Evolutionary conservation across 2,113 vertebrate species (phyloP), one percentile per base, ranked within the genome.

Genomic region (Alaudala cheleensis): DNA sequence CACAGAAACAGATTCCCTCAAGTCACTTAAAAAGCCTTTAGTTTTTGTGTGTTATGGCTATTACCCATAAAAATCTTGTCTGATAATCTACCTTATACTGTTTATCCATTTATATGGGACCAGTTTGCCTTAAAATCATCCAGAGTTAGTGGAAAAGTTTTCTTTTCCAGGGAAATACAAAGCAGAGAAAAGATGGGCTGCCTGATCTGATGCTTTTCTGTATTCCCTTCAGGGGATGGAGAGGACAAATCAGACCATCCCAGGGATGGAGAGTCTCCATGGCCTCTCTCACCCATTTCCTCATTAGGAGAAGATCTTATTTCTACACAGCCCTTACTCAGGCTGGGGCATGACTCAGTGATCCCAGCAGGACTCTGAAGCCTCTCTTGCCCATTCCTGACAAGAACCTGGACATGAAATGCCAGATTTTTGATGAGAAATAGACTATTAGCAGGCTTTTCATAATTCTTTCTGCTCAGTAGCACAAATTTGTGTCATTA

Each of bases 301-400:
- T 77, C 47, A 6, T 5, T 19, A 44, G 34, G 23, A 70, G 78
- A 79, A 45, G 20, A 34, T 21, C 9, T 60, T 58, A 14, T 10
- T 81, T 49, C 51, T 42, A 26, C 6, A 45, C 5, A 33, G 47
- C 5, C 17, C 17, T 84, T 37, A 14, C 10, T 23, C 14, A 58
- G 29, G 13, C 23, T 90, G 37, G 9, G 6, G 4, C 18, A 51
- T 20, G 40, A 45, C 0, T 0, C 34, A 31, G 15, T 26, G 14
- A 73, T n/a, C 29, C 19, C 50, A 76, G 10, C 20, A 62, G 34
- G 39, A 74, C 34, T 47, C 39, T 58, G 44, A 58, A 67, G 12
- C 34, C 22, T 33, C 15, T 45, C 34, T 90, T 90, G 22, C 50
- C 34, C 14, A 5, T 51, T 86, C 7, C 28, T 81, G 39, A 44